Conservation (phyloP, 2,113 vertebrate genomes). For the Notarius lentiginosus region DNA sequence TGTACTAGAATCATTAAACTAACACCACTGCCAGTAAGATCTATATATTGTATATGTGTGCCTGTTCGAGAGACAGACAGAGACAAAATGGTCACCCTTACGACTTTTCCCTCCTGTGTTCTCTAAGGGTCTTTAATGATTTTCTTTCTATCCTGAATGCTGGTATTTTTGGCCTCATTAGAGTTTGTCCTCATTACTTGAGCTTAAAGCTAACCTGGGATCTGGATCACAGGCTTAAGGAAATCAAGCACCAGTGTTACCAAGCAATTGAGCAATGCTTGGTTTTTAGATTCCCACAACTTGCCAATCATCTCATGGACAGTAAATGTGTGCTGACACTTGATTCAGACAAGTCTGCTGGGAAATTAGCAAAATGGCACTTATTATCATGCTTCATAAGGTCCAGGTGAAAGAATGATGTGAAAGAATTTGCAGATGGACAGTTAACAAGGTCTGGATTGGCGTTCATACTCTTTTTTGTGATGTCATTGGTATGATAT, state of each 20-base stretch:
- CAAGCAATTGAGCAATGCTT: background rate
- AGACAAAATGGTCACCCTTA: conserved; percentile 55
- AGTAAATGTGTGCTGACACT: background rate
- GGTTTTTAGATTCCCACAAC: background rate
- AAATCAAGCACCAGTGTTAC: background rate
- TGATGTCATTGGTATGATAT: background rate
- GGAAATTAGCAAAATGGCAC: background rate
- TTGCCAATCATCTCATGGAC: background rate
- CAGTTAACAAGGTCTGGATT: background rate
- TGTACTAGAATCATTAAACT: background rate
- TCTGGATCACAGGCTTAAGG: conserved; percentile 5
- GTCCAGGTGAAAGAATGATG: background rate
- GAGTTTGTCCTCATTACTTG: conserved; percentile 51
- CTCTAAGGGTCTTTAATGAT: conserved; percentile 72
- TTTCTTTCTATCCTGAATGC: conserved; percentile 61
- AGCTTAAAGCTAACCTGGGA: conserved; percentile 30
- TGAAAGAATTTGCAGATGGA: background rate
- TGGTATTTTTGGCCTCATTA: conserved; percentile 63
- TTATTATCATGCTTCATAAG: background rate
- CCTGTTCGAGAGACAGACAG: background rate
- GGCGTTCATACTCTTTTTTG: background rate
- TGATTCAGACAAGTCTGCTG: background rate
- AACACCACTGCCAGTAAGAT: background rate
- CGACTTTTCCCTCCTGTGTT: conserved; percentile 64
- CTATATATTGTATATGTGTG: conserved; percentile 5